These are phyloP conservation scores for Lithosia quadra DNA, from an alignment of 2,888 invertebrate genomes.

Conservation along the genomic window DNA sequence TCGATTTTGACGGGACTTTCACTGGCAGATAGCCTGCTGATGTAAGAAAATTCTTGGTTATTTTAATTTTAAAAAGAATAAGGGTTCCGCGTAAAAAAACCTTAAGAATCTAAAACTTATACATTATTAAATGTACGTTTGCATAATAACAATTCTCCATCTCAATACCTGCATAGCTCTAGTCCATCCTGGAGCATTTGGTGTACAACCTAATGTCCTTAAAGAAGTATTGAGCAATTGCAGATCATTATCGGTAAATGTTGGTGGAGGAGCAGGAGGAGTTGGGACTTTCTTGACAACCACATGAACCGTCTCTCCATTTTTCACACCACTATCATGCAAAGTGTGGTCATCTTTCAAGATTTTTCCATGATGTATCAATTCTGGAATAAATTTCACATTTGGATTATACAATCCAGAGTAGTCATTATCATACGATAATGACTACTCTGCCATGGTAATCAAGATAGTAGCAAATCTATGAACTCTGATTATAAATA, in stretches of 20 bases:
- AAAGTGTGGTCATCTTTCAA: conserved; percentile 88
- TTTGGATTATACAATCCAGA: too few relatives aligned
- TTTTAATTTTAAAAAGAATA: too few relatives aligned
- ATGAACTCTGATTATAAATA: too few relatives aligned
- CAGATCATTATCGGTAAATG: conserved; percentile 87
- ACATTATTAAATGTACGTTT: too few relatives aligned
- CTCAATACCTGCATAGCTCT: conserved; percentile 89
- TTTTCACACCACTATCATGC: conserved; percentile 88
- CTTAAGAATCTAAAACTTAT: too few relatives aligned
- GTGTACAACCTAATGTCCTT: conserved; percentile 86
- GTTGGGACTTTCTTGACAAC: conserved; percentile 79
- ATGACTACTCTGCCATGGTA: background rate
- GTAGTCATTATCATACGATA: too few relatives aligned
- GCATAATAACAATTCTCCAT: background rate
- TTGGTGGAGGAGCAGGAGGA: conserved; percentile 71
- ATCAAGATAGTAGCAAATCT: too few relatives aligned
- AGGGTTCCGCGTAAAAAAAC: too few relatives aligned
- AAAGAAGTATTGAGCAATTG: conserved; percentile 88
- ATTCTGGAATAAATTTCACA: conserved; percentile 33
- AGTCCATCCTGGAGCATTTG: conserved; percentile 88
- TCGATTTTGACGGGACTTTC: too few relatives aligned
- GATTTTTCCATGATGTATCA: conserved; percentile 90
- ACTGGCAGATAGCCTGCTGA: too few relatives aligned
- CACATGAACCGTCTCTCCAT: conserved; percentile 87
- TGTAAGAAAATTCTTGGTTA: too few relatives aligned